phyloP scores from a whole-genome alignment of 2,888 invertebrate species.

The Trachelus iudaicus region DNA sequence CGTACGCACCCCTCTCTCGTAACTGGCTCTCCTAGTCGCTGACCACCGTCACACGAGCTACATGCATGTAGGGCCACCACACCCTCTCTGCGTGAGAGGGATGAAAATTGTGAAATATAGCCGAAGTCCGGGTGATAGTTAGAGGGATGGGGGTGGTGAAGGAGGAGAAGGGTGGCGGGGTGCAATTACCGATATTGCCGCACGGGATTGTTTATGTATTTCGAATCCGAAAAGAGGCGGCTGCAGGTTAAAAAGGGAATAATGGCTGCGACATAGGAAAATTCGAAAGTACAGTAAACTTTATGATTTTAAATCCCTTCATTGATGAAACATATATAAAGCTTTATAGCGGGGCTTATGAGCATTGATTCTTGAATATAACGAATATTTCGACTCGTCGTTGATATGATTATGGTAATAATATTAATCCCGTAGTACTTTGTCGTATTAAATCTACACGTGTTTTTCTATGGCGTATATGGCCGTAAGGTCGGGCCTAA shows the following conservation, averaged over 20 bases:
- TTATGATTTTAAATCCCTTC: background rate
- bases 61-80: background rate
- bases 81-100: slow-evolving; percentile 11
- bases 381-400: background rate
- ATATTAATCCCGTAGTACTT: background rate
- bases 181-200: background rate
- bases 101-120: slow-evolving; percentile 48
- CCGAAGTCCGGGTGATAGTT: slow-evolving; percentile 2
- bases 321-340: background rate
- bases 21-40: background rate
- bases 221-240: background rate
- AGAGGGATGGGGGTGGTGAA: background rate
- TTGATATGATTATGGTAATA: background rate
- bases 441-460: background rate
- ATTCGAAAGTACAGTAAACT: background rate
- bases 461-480: background rate
- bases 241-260: background rate
- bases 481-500: background rate
- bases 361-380: background rate
- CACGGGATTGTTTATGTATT: background rate
- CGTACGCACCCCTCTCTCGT: background rate
- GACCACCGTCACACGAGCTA: background rate
- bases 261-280: background rate
- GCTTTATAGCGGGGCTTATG: background rate
- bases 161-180: background rate